A percentile compares a stretch with the other conserved stretches of the same genome.
These are phyloP conservation scores for Aix galericulata DNA, from an alignment of 2,113 vertebrate species.

Conservation along the genomic window DNA sequence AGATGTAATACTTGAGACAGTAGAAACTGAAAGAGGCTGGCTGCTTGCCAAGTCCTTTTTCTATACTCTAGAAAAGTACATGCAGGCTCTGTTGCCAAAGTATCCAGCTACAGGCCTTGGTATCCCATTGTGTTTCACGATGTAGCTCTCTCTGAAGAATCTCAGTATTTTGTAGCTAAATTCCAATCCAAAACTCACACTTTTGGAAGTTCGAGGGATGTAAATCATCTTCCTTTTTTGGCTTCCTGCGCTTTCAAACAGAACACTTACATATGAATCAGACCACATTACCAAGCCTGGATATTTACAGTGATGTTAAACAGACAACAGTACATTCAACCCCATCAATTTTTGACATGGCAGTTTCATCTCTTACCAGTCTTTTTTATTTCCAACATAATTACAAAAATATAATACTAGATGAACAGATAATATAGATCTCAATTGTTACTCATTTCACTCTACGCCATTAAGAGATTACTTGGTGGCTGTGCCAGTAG, in stretches of 20 bases:
- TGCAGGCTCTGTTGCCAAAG: background rate
- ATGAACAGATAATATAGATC: background rate
- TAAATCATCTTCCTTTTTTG: slow-evolving; percentile 2
- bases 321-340: background rate
- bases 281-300: background rate
- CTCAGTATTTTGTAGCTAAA: background rate
- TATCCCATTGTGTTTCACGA: background rate
- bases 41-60: background rate
- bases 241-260: background rate
- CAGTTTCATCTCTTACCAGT: background rate
- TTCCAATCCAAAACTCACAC: background rate
- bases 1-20: background rate
- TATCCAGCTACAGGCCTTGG: background rate
- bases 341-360: background rate
- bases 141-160: background rate
- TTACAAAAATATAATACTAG: background rate
- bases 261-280: background rate
- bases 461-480: background rate
- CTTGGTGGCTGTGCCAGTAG: background rate
- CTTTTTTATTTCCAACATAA: background rate
- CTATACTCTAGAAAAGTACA: background rate
- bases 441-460: background rate
- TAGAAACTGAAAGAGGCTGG: background rate
- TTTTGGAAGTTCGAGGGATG: background rate
- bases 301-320: background rate